Conservation (phyloP, 1,140 invertebrate genomes). For the Hylaeus volcanicus region DNA sequence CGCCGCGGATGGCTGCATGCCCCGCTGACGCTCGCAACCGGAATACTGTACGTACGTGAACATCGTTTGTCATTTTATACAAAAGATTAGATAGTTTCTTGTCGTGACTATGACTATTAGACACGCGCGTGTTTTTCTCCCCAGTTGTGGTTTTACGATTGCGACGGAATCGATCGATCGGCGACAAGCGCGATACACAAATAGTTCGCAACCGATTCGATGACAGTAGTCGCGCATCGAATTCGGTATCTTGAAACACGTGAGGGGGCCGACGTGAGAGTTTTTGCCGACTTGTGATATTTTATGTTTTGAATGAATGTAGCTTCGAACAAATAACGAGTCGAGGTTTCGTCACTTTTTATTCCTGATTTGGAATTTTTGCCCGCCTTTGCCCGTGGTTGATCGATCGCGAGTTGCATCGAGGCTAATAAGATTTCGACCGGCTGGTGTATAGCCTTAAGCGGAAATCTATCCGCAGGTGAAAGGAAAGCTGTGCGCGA, state of each 20-base stretch:
- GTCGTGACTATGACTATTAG: too few relatives aligned
- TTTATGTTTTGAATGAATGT: neutral
- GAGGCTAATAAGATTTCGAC: constrained; percentile 5
- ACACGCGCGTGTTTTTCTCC: too few relatives aligned
- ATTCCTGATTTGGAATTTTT: too few relatives aligned
- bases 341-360: too few relatives aligned
- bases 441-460: constrained; percentile 23
- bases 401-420: constrained; percentile 14
- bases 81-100: too few relatives aligned
- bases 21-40: neutral
- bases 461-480: constrained; percentile 36
- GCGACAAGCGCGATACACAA: neutral
- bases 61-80: neutral
- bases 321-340: too few relatives aligned
- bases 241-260: constrained; percentile 5
- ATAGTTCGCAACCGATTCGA: neutral
- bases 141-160: neutral
- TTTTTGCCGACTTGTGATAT: neutral
- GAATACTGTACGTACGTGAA: neutral
- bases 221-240: neutral
- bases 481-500: constrained; percentile 41
- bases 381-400: too few relatives aligned
- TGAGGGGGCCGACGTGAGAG: neutral
- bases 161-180: constrained; percentile 13
- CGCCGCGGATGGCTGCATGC: constrained; percentile 24